phyloP scores from a whole-genome alignment of 2,797 vertebrate species.

The Xenops minutus region DNA sequence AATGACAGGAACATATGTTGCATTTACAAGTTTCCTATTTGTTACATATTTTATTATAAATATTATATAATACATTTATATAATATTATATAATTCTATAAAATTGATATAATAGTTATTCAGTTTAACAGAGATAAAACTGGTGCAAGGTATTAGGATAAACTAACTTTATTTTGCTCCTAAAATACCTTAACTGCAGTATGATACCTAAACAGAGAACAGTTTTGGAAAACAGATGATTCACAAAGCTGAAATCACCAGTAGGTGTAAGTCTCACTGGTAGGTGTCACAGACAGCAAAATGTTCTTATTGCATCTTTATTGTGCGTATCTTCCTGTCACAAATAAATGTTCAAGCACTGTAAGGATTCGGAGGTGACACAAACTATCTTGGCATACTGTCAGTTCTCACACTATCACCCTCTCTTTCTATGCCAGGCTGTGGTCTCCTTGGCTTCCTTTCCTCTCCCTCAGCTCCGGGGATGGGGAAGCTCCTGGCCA shows the following conservation, averaged over 20 bases:
- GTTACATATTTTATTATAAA: not conserved
- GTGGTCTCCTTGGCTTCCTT: not conserved
- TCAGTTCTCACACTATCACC: not conserved
- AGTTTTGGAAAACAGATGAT: not conserved
- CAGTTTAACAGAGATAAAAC: not conserved
- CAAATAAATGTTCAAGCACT: not conserved
- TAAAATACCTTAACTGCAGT: not conserved
- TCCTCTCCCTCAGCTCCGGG: not conserved
- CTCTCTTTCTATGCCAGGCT: not conserved
- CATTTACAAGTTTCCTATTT: not conserved
- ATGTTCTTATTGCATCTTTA: not conserved
- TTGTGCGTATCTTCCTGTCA: not conserved
- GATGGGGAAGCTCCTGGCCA: not conserved
- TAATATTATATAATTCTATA: no score
- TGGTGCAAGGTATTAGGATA: not conserved
- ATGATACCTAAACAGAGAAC: not conserved
- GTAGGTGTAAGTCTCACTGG: not conserved
- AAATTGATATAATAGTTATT: not conserved
- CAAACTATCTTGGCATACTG: not conserved
- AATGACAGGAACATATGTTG: not conserved
- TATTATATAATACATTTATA: not conserved
- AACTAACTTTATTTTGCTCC: not conserved
- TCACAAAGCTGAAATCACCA: not conserved
- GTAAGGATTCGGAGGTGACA: not conserved
- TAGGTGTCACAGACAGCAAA: not conserved